Evolutionary conservation across 2,888 invertebrate species (phyloP).

Genomic region (Thera britannica): DNA sequence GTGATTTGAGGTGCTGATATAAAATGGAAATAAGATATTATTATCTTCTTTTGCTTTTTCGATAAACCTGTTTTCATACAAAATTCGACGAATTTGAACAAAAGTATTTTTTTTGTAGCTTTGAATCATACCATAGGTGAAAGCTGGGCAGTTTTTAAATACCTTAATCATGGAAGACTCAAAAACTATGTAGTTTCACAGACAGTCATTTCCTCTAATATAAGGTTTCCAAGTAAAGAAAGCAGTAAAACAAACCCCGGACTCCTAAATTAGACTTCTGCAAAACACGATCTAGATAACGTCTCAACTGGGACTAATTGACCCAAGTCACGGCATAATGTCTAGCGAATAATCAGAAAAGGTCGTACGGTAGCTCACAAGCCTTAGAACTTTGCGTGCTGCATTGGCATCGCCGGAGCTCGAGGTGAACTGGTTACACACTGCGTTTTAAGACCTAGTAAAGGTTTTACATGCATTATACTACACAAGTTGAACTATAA

Average conservation of each 20-base stretch:
- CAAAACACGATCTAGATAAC: slow-evolving; percentile 50
- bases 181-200: not conserved
- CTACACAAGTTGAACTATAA: slow-evolving; percentile 1
- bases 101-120: not conserved
- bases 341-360: slow-evolving; percentile 58
- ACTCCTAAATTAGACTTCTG: slow-evolving; percentile 30
- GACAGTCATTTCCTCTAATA: not conserved
- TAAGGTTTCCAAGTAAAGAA: slow-evolving; percentile 11
- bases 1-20: not conserved
- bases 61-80: not conserved
- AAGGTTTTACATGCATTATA: slow-evolving; percentile 21
- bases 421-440: slow-evolving; percentile 40
- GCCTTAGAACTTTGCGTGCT: slow-evolving; percentile 56
- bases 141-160: too few species aligned
- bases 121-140: too few species aligned
- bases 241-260: slow-evolving; percentile 14
- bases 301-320: slow-evolving; percentile 53
- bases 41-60: not conserved
- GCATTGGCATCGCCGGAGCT: slow-evolving; percentile 38
- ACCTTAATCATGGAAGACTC: not conserved
- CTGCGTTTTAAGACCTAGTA: slow-evolving; percentile 21
- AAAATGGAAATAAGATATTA: not conserved
- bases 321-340: slow-evolving; percentile 61
- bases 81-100: not conserved
- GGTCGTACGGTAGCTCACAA: slow-evolving; percentile 59